Conservation (phyloP, 2,797 vertebrate species). For the Karalla daura region DNA sequence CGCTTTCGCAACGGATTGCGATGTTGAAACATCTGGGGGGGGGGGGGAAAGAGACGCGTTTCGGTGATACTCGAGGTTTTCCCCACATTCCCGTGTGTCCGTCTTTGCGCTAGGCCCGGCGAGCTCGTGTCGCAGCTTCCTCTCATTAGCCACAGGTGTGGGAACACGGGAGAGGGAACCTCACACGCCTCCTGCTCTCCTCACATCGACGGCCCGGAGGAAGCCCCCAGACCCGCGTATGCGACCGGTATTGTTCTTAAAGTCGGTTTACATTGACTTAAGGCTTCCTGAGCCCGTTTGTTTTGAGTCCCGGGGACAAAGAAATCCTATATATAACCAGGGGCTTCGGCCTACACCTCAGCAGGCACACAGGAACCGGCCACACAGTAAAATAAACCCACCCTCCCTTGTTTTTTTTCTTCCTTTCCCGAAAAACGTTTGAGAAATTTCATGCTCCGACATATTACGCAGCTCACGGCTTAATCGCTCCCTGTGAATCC, state of each 20-base stretch:
- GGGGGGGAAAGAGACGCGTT: no score
- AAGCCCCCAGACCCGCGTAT: conserved; percentile 20
- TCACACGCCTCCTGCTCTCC: no score
- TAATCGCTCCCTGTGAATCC: conserved; percentile 19
- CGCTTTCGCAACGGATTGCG: no score
- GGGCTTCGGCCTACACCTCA: conserved; percentile 13
- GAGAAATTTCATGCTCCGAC: neutral
- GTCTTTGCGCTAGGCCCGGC: no score
- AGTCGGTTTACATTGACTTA: conserved; percentile 7
- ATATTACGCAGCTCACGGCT: conserved; percentile 1
- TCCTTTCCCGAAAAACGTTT: neutral
- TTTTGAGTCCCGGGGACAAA: conserved; percentile 31
- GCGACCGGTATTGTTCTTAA: conserved; percentile 21
- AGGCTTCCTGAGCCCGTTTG: conserved; percentile 18
- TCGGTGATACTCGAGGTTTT: no score
- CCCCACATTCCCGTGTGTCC: no score
- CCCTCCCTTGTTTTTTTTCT: neutral
- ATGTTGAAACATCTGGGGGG: no score
- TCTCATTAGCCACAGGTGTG: no score
- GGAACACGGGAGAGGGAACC: neutral
- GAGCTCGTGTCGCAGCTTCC: no score
- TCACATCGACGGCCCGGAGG: conserved; percentile 5
- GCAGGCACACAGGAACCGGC: conserved; percentile 20
- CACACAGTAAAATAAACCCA: conserved; percentile 6
- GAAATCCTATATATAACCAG: conserved; percentile 45